These are phyloP conservation scores for Zele albiditarsus DNA, from an alignment of 2,888 invertebrate genomes.

Conservation along the genomic window DNA sequence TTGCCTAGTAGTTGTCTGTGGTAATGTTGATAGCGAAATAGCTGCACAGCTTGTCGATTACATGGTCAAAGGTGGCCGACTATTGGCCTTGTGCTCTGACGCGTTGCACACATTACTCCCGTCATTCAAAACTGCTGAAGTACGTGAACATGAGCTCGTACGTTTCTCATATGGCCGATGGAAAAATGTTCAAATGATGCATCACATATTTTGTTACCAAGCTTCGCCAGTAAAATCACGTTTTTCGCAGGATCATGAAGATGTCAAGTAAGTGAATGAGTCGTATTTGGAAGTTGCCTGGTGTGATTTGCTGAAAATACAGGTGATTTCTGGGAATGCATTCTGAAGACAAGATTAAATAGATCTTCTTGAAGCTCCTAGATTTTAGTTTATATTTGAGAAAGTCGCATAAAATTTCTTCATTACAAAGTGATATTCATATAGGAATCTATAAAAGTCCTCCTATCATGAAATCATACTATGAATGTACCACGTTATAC, in stretches of 20 bases:
- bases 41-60: constrained; percentile 82
- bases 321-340: no score
- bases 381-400: no score
- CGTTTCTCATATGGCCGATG: constrained; percentile 89
- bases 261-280: constrained; percentile 65
- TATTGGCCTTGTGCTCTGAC: constrained; percentile 88
- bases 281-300: no score
- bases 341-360: no score
- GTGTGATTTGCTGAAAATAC: no score
- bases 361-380: no score
- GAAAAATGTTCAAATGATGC: constrained; percentile 89
- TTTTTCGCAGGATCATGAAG: constrained; percentile 85
- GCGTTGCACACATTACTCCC: constrained; percentile 85
- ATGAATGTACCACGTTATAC: no score
- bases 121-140: constrained; percentile 89
- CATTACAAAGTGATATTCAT: no score
- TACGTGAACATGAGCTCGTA: constrained; percentile 87
- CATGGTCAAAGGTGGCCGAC: constrained; percentile 82
- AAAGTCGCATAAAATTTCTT: no score
- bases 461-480: no score
- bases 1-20: constrained; percentile 84
- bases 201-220: constrained; percentile 91
- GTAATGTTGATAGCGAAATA: constrained; percentile 80
- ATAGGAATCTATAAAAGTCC: no score
- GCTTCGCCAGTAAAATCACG: constrained; percentile 88